Percentiles rank a stretch among this genome's conserved stretches.
phyloP scores from a whole-genome alignment of 1,140 invertebrate genomes.

The Anastrepha ludens region DNA sequence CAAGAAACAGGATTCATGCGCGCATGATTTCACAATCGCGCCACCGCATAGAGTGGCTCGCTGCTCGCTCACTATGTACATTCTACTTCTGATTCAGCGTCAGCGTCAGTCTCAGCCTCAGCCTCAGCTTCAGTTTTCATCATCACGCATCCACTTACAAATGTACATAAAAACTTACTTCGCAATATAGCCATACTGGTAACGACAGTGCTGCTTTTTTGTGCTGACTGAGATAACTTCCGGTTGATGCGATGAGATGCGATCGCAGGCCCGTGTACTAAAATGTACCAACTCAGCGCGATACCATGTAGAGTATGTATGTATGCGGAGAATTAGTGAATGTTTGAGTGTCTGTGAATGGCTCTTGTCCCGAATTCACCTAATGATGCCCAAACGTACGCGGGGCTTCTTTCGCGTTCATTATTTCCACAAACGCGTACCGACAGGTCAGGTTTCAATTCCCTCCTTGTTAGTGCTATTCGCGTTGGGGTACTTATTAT shows the following conservation, averaged over 20 bases:
- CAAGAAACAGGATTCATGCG: conserved; percentile 48
- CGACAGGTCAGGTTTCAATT: conserved; percentile 9
- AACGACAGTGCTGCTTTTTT: conserved; percentile 10
- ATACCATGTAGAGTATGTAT: conserved; percentile 4
- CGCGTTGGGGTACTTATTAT: not conserved
- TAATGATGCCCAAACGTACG: not conserved
- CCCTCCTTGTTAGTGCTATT: conserved; percentile 22
- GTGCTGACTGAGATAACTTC: conserved; percentile 46
- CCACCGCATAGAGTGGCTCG: conserved; percentile 37
- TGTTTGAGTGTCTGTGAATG: conserved; percentile 19
- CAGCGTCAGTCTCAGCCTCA: not conserved
- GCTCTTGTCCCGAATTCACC: conserved; percentile 3
- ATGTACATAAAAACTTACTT: conserved; percentile 14
- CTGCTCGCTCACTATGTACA: not conserved
- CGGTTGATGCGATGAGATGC: conserved; percentile 36
- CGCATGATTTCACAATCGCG: conserved; percentile 33
- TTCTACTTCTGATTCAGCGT: conserved; percentile 4
- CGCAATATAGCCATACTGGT: not conserved
- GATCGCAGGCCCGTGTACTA: conserved; percentile 29
- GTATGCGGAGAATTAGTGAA: not conserved
- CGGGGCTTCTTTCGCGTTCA: not conserved
- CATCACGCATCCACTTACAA: conserved; percentile 41
- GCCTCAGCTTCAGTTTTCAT: not conserved
- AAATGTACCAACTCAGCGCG: conserved; percentile 31
- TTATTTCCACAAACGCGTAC: conserved; percentile 7